Evolutionary conservation across 2,113 vertebrate species (phyloP).

Genomic region (Cercopithecus mona): DNA sequence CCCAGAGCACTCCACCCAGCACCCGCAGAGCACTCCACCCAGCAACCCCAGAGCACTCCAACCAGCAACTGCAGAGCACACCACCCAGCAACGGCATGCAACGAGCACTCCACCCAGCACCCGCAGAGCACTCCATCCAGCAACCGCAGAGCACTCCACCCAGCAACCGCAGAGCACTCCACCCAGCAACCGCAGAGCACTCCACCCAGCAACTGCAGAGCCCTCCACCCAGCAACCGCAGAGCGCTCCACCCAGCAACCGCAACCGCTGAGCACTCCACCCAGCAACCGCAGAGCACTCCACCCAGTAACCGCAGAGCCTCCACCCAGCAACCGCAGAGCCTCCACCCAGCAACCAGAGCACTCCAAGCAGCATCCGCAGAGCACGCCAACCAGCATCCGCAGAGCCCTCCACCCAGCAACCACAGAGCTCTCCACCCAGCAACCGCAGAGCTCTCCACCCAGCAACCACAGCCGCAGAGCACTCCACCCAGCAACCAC

Average conservation of each 20-base stretch:
- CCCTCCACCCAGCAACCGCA: fast-evolving
- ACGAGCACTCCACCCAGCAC: background rate
- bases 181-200: too few species aligned
- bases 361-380: too few species aligned
- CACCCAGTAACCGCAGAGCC: background rate
- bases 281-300: too few species aligned
- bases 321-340: fast-evolving
- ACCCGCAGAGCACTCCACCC: fast-evolving
- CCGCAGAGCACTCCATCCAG: fast-evolving
- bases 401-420: background rate
- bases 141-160: too few species aligned
- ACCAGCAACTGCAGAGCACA: fast-evolving
- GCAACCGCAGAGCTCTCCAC: fast-evolving
- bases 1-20: fast-evolving
- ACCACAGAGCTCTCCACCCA: fast-evolving
- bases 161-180: too few species aligned
- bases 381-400: too few species aligned
- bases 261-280: fast-evolving
- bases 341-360: fast-evolving
- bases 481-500: background rate
- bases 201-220: background rate
- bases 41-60: too few species aligned
- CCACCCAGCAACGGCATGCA: too few species aligned
- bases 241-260: too few species aligned
- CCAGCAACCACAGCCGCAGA: fast-evolving